Percentiles rank a stretch among this genome's conserved stretches.
phyloP scores from a whole-genome alignment of 1,140 invertebrate species.

The Magallana gigas region DNA sequence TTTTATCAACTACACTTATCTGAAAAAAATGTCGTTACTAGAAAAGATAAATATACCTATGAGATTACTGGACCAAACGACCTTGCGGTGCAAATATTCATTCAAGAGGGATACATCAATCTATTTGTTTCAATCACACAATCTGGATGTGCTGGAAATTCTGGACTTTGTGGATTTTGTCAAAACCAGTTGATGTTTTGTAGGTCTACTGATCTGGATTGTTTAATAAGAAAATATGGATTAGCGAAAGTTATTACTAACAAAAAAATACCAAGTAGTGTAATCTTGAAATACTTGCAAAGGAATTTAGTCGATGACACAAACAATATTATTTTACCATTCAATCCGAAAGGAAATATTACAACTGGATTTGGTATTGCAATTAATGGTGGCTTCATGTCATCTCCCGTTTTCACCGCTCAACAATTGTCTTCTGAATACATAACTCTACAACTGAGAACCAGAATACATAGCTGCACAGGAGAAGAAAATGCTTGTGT shows the following conservation, averaged over 20 bases:
- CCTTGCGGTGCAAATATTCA: constrained; percentile 20
- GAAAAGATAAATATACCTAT: not conserved
- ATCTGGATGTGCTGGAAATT: not conserved
- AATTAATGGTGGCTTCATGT: not conserved
- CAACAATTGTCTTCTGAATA: constrained; percentile 13
- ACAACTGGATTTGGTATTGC: constrained; percentile 15
- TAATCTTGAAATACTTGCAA: not conserved
- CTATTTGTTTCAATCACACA: constrained; percentile 4
- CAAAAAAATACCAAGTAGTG: not conserved
- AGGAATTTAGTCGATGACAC: not conserved
- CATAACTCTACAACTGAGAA: constrained; percentile 43
- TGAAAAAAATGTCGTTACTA: not conserved
- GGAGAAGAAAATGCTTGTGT: constrained; percentile 43
- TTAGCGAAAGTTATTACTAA: constrained; percentile 1
- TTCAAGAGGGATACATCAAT: constrained; percentile 42
- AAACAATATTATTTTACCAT: too few relatives aligned
- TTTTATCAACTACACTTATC: not conserved
- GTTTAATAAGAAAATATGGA: constrained; percentile 37
- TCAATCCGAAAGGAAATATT: not conserved
- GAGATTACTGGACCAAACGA: not conserved
- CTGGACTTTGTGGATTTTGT: constrained; percentile 40
- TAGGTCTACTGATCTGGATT: constrained; percentile 7
- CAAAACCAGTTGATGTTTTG: not conserved
- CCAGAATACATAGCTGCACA: constrained; percentile 13
- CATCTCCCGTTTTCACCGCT: not conserved